Evolutionary conservation across 1,140 invertebrate genomes (phyloP).

Genomic region (Drosophila willistoni): DNA sequence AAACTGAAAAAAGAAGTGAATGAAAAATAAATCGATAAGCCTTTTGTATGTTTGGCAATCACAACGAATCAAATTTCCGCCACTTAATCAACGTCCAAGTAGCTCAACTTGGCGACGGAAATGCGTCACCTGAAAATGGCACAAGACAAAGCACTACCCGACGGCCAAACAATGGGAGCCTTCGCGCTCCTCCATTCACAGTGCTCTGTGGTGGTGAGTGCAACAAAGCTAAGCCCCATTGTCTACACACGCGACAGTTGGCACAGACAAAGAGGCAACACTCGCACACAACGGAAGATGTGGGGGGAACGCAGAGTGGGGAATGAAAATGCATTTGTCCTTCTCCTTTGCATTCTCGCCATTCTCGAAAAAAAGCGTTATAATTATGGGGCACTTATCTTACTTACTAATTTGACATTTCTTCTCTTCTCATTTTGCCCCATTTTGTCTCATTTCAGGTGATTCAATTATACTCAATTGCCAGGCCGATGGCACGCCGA

Average conservation of each 20-base stretch:
- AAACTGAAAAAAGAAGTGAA: slow-evolving; percentile 5
- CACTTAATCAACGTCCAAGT: slow-evolving; percentile 72
- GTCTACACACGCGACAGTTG: slow-evolving; percentile 47
- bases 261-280: slow-evolving; percentile 19
- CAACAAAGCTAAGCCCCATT: slow-evolving; percentile 60
- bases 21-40: slow-evolving; percentile 60
- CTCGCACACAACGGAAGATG: slow-evolving; percentile 31
- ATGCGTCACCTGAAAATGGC: slow-evolving; percentile 61
- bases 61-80: slow-evolving; percentile 72
- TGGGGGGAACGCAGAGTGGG: slow-evolving; percentile 9
- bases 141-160: slow-evolving; percentile 19
- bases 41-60: slow-evolving; percentile 56
- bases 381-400: slow-evolving; percentile 60
- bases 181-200: background rate
- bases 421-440: slow-evolving; percentile 27
- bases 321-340: slow-evolving; percentile 30
- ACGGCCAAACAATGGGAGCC: slow-evolving; percentile 34
- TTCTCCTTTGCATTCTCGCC: background rate
- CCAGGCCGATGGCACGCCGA: slow-evolving; percentile 95
- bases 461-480: slow-evolving; percentile 97
- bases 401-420: slow-evolving; percentile 67
- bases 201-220: slow-evolving; percentile 16
- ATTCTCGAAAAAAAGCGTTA: slow-evolving; percentile 36
- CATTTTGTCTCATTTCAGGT: slow-evolving; percentile 84
- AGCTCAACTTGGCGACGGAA: slow-evolving; percentile 51